Evolutionary conservation across 2,113 vertebrate genomes (phyloP).

Genomic region (Tetrax tetrax): DNA sequence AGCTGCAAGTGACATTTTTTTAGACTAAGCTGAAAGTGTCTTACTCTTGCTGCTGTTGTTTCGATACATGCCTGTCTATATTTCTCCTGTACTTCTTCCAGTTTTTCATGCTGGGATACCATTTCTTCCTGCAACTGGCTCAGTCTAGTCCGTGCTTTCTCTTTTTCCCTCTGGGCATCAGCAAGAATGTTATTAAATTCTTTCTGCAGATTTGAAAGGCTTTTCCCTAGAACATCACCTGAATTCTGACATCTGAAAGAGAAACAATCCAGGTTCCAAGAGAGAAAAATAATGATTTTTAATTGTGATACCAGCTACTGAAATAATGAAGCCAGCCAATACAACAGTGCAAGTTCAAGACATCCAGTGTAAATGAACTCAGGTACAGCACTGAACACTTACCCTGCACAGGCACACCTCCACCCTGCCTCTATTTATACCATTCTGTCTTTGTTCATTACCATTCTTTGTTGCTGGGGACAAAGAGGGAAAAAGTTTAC

Average conservation of each 20-base stretch:
- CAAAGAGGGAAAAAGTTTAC: neutral
- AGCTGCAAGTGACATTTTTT: neutral
- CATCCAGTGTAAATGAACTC: neutral
- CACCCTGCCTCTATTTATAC: neutral
- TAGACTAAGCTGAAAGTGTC: neutral
- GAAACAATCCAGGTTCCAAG: neutral
- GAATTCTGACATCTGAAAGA: constrained; percentile 66
- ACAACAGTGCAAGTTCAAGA: neutral
- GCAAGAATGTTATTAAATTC: constrained; percentile 73
- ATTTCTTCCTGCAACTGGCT: constrained; percentile 75
- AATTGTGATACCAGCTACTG: neutral
- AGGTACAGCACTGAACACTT: neutral
- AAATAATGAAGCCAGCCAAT: neutral
- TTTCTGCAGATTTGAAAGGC: constrained; percentile 76
- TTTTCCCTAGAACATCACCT: constrained; percentile 75
- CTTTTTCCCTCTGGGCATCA: constrained; percentile 71
- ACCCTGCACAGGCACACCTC: neutral
- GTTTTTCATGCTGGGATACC: constrained; percentile 72
- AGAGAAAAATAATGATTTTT: neutral
- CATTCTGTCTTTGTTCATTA: neutral
- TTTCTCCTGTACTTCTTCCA: constrained; percentile 74
- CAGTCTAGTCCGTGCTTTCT: constrained; percentile 73
- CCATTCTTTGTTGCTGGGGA: neutral
- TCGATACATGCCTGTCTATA: constrained; percentile 74
- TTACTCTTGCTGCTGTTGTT: constrained; percentile 65